Percentiles rank a stretch among this genome's conserved stretches.
These are phyloP conservation scores for Metellina segmentata DNA, from an alignment of 2,888 invertebrate species.

Conservation along the genomic window DNA sequence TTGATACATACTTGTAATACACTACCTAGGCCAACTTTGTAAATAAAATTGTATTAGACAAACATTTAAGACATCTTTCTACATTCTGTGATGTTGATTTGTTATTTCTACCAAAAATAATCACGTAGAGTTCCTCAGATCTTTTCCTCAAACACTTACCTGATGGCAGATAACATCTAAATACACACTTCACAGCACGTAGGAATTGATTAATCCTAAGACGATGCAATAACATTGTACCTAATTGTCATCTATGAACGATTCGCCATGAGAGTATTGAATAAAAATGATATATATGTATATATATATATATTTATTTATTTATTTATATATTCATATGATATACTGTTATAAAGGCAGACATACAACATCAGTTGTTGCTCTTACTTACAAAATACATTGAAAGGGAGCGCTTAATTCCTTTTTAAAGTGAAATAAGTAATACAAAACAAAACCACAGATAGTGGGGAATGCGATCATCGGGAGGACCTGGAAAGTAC, in stretches of 20 bases:
- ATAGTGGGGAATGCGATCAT: no score
- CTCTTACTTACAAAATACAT: background rate
- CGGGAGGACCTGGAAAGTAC: no score
- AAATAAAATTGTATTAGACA: background rate
- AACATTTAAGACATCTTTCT: conserved; percentile 7
- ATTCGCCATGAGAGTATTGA: background rate
- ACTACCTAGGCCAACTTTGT: background rate
- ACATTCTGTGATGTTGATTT: background rate
- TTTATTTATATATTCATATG: background rate
- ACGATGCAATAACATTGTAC: background rate
- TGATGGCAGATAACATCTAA: no score
- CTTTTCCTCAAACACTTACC: no score
- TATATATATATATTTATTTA: background rate
- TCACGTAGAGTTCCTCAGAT: background rate
- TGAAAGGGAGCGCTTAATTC: no score
- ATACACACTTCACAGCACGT: background rate
- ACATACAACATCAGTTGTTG: background rate
- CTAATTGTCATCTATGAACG: background rate
- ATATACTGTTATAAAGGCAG: background rate
- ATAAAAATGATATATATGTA: conserved; percentile 4
- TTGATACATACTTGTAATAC: background rate
- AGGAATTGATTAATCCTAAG: background rate
- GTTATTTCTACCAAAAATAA: conserved; percentile 5
- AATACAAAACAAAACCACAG: no score
- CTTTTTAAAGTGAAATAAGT: no score